Evolutionary conservation across 2,113 vertebrate species (phyloP), one percentile per base, ranked within the genome.

Genomic region (Corythaixoides concolor): DNA sequence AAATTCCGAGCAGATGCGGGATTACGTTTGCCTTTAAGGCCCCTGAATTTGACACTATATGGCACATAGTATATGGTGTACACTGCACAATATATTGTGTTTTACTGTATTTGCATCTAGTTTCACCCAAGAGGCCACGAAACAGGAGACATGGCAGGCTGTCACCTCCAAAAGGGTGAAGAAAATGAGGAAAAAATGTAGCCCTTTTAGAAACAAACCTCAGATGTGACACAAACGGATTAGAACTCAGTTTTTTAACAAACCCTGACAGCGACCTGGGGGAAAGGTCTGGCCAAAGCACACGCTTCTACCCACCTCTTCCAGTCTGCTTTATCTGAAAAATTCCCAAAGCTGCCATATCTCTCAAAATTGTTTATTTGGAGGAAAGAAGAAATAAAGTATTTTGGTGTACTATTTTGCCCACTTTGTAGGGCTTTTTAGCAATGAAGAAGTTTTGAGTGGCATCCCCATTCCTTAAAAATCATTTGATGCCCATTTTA

Each of bases 401-500:
- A 18, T 23, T 21, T 28, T 32, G 41, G 47, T 43, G 4, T 32
- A 43, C 45, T 53, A 22, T 24, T 79, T 12, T 37, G 64, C 55
- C 47, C 47, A 5, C 67, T 18, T 19, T 1, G 12, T 1, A 15
- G 55, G 37, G 9, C 20, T 5, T 20, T 37, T 63, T 2, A 28
- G 52, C 55, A 27, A 19, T 0, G 2, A 47, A 24, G 77, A 43
- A 2, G 39, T 15, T 39, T 33, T 19, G 17, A 62, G 67, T 9
- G 32, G 24, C 69, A 15, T 1, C 24, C 45, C 23, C 13, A 3
- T 0, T 24, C 7, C 55, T 24, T 9, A 8, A 26, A 33, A 2
- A 39, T 16, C n/a, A 17, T 4, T 5, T 15, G 39, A 30, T 67
- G 56, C 35, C 78, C 35, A 4, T 9, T 59, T 64, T 10, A 2